Percentiles rank a stretch among this genome's conserved stretches.
Evolutionary conservation across 1,140 invertebrate genomes (phyloP).

Genomic region (Drosophila paulistorum): DNA sequence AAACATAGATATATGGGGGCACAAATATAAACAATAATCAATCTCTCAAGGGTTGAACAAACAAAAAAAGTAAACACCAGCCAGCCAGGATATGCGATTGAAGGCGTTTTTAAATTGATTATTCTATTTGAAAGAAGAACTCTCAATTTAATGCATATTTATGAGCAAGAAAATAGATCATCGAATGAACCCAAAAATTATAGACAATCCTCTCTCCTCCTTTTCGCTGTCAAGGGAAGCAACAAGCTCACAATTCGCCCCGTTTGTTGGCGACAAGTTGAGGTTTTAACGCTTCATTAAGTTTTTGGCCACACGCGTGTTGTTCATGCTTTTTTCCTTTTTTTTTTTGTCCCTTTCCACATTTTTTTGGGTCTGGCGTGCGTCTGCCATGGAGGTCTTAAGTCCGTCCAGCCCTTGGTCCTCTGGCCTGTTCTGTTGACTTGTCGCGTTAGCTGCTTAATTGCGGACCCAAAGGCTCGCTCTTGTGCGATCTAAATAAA

Average conservation of each 20-base stretch:
- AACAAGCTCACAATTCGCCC: constrained; percentile 9
- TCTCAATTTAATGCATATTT: constrained; percentile 75
- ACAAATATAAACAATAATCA: constrained; percentile 82
- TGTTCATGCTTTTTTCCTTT: constrained; percentile 39
- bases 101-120: constrained; percentile 79
- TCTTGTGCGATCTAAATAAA: constrained; percentile 63
- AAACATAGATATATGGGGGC: constrained; percentile 33
- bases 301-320: constrained; percentile 74
- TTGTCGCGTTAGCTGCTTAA: constrained; percentile 59
- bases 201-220: background rate
- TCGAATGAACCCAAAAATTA: background rate
- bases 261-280: constrained; percentile 52
- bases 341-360: constrained; percentile 25
- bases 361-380: constrained; percentile 62
- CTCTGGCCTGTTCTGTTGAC: constrained; percentile 39
- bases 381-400: constrained; percentile 56
- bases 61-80: constrained; percentile 65
- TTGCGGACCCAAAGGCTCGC: constrained; percentile 31
- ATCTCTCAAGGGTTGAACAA: constrained; percentile 78
- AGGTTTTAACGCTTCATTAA: constrained; percentile 78
- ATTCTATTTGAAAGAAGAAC: constrained; percentile 51
- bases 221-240: background rate
- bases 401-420: constrained; percentile 1
- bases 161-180: constrained; percentile 67
- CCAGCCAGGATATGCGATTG: constrained; percentile 63